Base-by-base conservation (phyloP, 2,888 invertebrate genomes). In the Syrphus vitripennis region DNA sequence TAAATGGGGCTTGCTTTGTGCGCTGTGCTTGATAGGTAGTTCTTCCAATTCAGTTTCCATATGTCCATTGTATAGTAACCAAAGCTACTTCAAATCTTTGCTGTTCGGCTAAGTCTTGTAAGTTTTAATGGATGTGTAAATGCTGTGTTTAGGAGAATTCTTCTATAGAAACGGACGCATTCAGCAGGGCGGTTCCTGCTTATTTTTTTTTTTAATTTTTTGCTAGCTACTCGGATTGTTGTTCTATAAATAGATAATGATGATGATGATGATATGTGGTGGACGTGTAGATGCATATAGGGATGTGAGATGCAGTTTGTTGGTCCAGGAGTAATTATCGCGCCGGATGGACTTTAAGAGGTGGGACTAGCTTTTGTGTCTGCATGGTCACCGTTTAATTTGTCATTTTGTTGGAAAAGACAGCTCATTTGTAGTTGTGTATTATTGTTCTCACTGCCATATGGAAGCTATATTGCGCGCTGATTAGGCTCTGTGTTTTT, bases 231-330 rank as follows among this genome's bases (percentile, higher is more conserved):
- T 50, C 16, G 42, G 55, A 74, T 63, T 69, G 37, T 57, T 57
- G 34, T 57, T 59, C 76, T 80, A 71, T 76, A 84, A 80, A 84
- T 80, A 84, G 83, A 57, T 42, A 76, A 83, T 74, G 42, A 75
- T 75, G 71, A 80, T 69, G 61, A 71, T 61, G 50, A 63, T 78
- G 69, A 70, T 74, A 57, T 34, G 40, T 31, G 65, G 34, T 34
- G 50, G 72, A 65, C 19, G 7, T 26, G 24, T 9, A 16, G 19
- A 55, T 57, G 31, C n/a, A 1, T 3, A 9, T 1, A 34, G 31
- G 7, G 61, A 37, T 26, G 26, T 26, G 50, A 50, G 67, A 67
- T 24, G 50, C 24, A n/a, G 31, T 57, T 19, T 61, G 67, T 50
- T 12, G 50, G 65, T 10, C 34, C n/a, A n/a, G n/a, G n/a, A 50